Conservation (phyloP, 2,888 invertebrate species). For the Synergus gifuensis region DNA sequence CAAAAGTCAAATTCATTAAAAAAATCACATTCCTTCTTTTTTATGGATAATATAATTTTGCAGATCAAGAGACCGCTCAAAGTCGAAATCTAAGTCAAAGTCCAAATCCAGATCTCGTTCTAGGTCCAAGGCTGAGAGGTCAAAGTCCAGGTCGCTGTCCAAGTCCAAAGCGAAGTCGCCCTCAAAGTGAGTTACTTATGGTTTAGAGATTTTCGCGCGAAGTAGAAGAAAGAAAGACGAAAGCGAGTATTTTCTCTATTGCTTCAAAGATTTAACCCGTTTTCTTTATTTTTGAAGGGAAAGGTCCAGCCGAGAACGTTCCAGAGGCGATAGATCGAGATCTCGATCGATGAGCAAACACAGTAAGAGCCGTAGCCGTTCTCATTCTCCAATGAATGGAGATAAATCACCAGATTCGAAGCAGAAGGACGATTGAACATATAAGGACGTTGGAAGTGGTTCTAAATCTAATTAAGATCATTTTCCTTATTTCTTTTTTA, state of each 20-base stretch:
- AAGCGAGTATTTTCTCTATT: slow-evolving; percentile 5
- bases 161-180: slow-evolving; percentile 79
- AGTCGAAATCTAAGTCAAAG: slow-evolving; percentile 83
- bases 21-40: slow-evolving; percentile 29
- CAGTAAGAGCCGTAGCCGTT: slow-evolving; percentile 76
- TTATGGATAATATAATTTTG: slow-evolving; percentile 70
- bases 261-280: neutral
- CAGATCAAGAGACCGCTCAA: slow-evolving; percentile 83
- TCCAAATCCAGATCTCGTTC: slow-evolving; percentile 84
- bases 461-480: slow-evolving; percentile 50
- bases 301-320: slow-evolving; percentile 76
- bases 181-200: slow-evolving; percentile 76
- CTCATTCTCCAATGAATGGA: slow-evolving; percentile 76
- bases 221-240: slow-evolving; percentile 36
- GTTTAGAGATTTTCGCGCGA: slow-evolving; percentile 6
- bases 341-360: slow-evolving; percentile 76
- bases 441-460: slow-evolving; percentile 43
- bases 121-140: slow-evolving; percentile 80
- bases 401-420: slow-evolving; percentile 75
- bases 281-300: slow-evolving; percentile 64
- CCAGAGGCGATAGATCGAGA: slow-evolving; percentile 74
- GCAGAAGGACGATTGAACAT: slow-evolving; percentile 70
- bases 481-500: slow-evolving; percentile 56
- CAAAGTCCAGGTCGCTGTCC: slow-evolving; percentile 80
- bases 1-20: slow-evolving; percentile 33